Base-by-base conservation (phyloP, 2,888 invertebrate genomes). In the Acleris cristana region DNA sequence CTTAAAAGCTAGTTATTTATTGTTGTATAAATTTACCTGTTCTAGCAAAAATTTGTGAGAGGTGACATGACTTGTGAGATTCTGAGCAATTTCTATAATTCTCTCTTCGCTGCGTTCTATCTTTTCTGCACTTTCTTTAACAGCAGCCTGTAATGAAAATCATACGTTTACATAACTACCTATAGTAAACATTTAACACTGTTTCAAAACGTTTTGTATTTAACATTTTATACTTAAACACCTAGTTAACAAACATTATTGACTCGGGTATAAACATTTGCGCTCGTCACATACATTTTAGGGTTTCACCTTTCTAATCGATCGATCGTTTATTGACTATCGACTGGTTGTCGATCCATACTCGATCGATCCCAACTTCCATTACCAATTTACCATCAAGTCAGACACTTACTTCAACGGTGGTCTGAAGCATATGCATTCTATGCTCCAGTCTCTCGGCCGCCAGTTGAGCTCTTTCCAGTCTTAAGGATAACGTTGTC, bases 391-490 rank as follows among this genome's bases (percentile, higher is more conserved):
- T 18, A 48, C 8, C 16, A n/a, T 16, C n/a, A 14, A 12, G 45
- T 7, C 1, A 23, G 65, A 65, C 66, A 71, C 81, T 69, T 63
- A 91, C 92, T 82, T 90, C 90, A 59, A 92, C 85, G 76, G 82
- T 89, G 44, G 86, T 86, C 77, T 92, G 90, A 61, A 92, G 81
- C 89, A 91, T 90, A 70, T 91, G 90, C 72, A 92, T 78, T 71
- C 91, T 82, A 72, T 92, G 91, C 74, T 91, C 92, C 71, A 92
- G 79, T 72, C 89, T 83, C 72, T 92, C 92, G 55, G 91, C 93
- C 74, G 93, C 91, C 80, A 93, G 80, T 84, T 92, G 86, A 72
- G 87, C 85, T 80, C 93, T 85, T 79, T 92, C 88, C 76, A 93
- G 82, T 83, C 87, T 87, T 75, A 92, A 78, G 72, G 90, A 87